Evolutionary conservation across 2,113 vertebrate species (phyloP), one percentile per base, ranked within the genome.

Genomic region (Vireo altiloquus): DNA sequence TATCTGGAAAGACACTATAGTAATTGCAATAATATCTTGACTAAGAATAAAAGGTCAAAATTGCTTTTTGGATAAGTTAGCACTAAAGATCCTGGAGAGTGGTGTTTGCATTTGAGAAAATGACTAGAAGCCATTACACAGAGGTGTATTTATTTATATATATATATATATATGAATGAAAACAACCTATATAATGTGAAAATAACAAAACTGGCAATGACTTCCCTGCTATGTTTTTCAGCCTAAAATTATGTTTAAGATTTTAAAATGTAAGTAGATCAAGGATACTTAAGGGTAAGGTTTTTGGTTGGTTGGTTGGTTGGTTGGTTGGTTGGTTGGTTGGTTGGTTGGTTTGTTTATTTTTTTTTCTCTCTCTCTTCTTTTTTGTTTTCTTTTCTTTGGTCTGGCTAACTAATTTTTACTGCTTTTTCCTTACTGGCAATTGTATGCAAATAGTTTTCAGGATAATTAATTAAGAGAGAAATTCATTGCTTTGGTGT

Each of bases 301-400:
- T 40, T 0, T 4, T 17, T 44, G 5, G n/a, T 21, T 10, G 4
- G 31, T 39, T 16, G 8, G 13, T 42, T 16, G 2, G n/a, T n/a
- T n/a, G n/a, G n/a, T n/a, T n/a, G n/a, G n/a, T n/a, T n/a, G n/a
- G n/a, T n/a, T n/a, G n/a, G n/a, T n/a, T n/a, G n/a, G n/a, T n/a
- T n/a, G n/a, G n/a, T n/a, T 27, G 27, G 3, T n/a, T 18, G 24
- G 40, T 33, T 6, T 31, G 7, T 53, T 3, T 30, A 6, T 18
- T 5, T 31, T 31, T 31, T 31, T 19, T 31, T 52, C 10, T 53
- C 6, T 30, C 10, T 17, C 7, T 30, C 19, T 53, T 30, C 12
- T 31, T 53, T 31, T 20, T 31, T 33, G 20, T 21, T 18, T 40
- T 11, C 13, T 42, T 42, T 42, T 42, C 27, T 22, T 49, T 49